phyloP scores from a whole-genome alignment of 2,797 vertebrate species.

The Ctenopoma kingsleyae region DNA sequence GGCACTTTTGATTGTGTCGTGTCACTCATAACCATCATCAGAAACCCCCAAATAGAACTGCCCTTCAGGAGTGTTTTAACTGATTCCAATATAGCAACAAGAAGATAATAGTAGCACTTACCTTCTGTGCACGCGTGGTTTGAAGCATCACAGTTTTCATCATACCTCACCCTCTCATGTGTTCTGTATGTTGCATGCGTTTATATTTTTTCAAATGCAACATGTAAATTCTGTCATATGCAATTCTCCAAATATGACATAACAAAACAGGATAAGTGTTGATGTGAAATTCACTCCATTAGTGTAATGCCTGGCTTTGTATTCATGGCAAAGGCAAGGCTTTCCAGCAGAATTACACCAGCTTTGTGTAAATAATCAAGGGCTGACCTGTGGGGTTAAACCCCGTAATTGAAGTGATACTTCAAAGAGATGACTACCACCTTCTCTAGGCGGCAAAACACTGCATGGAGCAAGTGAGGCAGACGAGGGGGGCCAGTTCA shows the following conservation, averaged over 20 bases:
- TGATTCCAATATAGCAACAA: constrained; percentile 12
- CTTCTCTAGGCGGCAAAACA: constrained; percentile 85
- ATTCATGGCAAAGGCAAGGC: constrained; percentile 89
- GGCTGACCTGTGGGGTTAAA: constrained; percentile 97
- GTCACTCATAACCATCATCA: constrained; percentile 34
- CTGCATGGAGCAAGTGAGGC: constrained; percentile 71
- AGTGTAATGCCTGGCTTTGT: constrained; percentile 86
- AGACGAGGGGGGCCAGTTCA: constrained; percentile 67
- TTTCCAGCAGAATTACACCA: constrained; percentile 94
- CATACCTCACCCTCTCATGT: neutral
- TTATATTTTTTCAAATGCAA: constrained; percentile 18
- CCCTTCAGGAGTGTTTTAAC: constrained; percentile 17
- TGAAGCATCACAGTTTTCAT: constrained; percentile 8
- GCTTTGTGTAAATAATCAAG: constrained; percentile 99
- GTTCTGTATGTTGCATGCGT: constrained; percentile 26
- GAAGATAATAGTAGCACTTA: constrained; percentile 13
- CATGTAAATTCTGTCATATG: constrained; percentile 47
- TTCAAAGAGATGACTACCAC: constrained; percentile 97
- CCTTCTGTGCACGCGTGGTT: neutral
- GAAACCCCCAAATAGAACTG: constrained; percentile 38
- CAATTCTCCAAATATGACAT: constrained; percentile 82
- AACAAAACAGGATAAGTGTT: constrained; percentile 86
- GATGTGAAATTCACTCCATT: constrained; percentile 90
- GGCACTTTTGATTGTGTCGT: constrained; percentile 51
- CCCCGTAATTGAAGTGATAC: constrained; percentile 99